Evolutionary conservation across 2,797 vertebrate genomes (phyloP).

Genomic region (Acanthopagrus latus): DNA sequence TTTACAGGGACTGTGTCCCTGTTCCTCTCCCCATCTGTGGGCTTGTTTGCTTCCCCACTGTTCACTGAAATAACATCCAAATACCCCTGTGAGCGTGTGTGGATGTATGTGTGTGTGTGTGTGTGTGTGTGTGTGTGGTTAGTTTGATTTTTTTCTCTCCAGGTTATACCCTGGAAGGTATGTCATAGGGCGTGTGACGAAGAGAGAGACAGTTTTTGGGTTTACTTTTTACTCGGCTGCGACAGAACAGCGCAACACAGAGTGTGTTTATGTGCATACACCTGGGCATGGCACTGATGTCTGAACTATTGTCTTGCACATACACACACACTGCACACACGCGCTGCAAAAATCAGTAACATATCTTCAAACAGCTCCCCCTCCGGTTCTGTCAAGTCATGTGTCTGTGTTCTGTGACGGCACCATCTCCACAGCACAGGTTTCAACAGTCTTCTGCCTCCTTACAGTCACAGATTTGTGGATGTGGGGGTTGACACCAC

Average conservation of each 20-base stretch:
- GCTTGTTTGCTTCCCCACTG: conserved; percentile 62
- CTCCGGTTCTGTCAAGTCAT: conserved; percentile 25
- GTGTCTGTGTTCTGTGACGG: neutral
- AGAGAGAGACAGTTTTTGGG: neutral
- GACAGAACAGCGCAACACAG: neutral
- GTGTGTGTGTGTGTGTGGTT: neutral
- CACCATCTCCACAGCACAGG: conserved; percentile 13
- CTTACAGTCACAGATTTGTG: conserved; percentile 40
- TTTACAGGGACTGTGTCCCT: conserved; percentile 52
- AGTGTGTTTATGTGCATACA: neutral
- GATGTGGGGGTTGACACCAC: conserved; percentile 30
- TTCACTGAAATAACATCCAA: conserved; percentile 74
- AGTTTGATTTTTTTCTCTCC: conserved; percentile 18
- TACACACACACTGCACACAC: neutral
- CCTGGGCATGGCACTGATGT: conserved; percentile 7
- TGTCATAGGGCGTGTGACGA: neutral
- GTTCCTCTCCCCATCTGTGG: conserved; percentile 48
- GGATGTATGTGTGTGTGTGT: neutral
- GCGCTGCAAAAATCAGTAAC: neutral
- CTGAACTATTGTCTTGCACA: neutral
- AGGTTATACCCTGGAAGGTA: conserved; percentile 26
- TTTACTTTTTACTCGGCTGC: neutral
- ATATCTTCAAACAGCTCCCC: neutral
- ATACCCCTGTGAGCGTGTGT: conserved; percentile 34
- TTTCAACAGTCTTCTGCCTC: conserved; percentile 6